Evolutionary conservation across 2,888 invertebrate genomes (phyloP).

Genomic region (Chelonus formosanus): DNA sequence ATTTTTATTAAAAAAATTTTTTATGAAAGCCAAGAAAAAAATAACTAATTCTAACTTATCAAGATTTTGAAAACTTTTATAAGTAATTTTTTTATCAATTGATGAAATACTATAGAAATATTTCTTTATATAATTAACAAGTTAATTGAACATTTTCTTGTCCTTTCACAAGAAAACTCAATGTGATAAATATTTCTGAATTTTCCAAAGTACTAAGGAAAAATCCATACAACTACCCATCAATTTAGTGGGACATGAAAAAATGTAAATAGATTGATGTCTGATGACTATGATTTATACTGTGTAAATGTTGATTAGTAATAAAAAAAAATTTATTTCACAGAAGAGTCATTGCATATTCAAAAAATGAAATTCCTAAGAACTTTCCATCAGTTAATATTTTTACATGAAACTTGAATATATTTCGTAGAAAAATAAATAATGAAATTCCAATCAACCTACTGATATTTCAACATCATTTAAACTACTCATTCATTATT

Average conservation of each 20-base stretch:
- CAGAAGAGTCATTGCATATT: too few relatives aligned
- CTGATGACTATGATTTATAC: slow-evolving; percentile 38
- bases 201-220: too few relatives aligned
- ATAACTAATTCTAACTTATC: slow-evolving; percentile 2
- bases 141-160: slow-evolving; percentile 12
- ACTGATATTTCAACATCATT: slow-evolving; percentile 11
- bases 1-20: slow-evolving; percentile 10
- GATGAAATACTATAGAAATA: too few relatives aligned
- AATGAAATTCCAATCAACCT: too few relatives aligned
- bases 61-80: slow-evolving; percentile 3
- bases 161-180: slow-evolving; percentile 29
- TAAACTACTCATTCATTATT: slow-evolving; percentile 1
- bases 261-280: slow-evolving; percentile 31
- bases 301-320: slow-evolving; percentile 59
- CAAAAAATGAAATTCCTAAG: too few relatives aligned
- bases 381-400: too few relatives aligned
- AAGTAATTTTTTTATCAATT: slow-evolving; percentile 3
- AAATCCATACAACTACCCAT: too few relatives aligned
- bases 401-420: too few relatives aligned
- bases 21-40: not conserved
- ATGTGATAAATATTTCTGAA: slow-evolving; percentile 17
- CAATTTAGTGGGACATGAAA: too few relatives aligned
- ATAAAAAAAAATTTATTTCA: slow-evolving; percentile 17
- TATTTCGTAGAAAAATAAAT: too few relatives aligned
- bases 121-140: too few relatives aligned